These are phyloP conservation scores for Crotalus horridus DNA, from an alignment of 2,113 vertebrate genomes.

Conservation along the genomic window DNA sequence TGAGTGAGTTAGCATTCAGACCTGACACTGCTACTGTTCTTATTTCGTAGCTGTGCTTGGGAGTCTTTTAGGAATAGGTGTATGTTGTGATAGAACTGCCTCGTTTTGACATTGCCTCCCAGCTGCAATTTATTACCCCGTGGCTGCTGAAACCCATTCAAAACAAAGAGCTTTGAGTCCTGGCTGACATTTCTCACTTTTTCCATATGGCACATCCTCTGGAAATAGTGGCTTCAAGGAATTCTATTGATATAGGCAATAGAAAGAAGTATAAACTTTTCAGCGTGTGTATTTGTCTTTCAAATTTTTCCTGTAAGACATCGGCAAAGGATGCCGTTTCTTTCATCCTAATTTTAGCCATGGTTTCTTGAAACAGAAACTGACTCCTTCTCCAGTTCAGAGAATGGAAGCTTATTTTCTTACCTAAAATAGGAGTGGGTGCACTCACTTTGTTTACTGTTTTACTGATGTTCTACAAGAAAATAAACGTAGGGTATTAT, in stretches of 20 bases:
- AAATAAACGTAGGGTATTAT: neutral
- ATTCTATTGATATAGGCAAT: constrained; percentile 33
- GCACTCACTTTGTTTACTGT: neutral
- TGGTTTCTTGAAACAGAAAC: neutral
- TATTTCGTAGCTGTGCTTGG: constrained; percentile 47
- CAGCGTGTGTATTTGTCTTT: constrained; percentile 1
- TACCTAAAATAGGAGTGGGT: neutral
- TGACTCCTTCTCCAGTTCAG: neutral
- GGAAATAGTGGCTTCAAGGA: constrained; percentile 32
- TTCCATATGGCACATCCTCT: constrained; percentile 41
- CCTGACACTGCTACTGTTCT: neutral
- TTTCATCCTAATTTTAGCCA: neutral
- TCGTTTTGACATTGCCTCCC: constrained; percentile 47
- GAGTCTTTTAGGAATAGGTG: constrained; percentile 27
- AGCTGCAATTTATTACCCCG: constrained; percentile 56
- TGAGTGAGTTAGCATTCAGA: neutral
- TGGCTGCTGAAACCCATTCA: constrained; percentile 41
- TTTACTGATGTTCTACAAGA: neutral
- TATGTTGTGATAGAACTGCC: constrained; percentile 42
- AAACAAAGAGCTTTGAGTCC: constrained; percentile 24
- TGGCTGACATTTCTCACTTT: constrained; percentile 43
- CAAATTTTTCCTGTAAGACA: neutral
- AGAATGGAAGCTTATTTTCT: neutral
- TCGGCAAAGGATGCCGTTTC: neutral
- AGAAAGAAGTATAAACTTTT: constrained; percentile 24